Base-by-base conservation (phyloP, 1,140 invertebrate genomes). In the Drosophila arawakana region DNA sequence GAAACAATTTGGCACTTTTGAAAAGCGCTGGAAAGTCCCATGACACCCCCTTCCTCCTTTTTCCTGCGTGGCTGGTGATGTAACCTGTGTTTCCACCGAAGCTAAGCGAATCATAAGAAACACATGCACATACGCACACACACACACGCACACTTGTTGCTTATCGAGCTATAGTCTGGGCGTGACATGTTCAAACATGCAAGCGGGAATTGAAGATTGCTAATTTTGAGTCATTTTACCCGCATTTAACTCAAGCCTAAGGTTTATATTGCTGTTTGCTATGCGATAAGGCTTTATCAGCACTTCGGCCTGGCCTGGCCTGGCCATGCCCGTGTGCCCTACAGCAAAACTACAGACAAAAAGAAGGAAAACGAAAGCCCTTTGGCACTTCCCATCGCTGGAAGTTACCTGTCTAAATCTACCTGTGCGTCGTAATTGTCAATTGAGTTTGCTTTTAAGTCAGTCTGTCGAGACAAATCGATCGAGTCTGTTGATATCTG, bases 111-210 rank as follows among this genome's bases (percentile, higher is more conserved):
- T 39, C 37, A 7, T 0, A 39, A 2, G 8, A 10, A 39, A 9
- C 10, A 30, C 49, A 21, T n/a, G 25, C 25, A 52, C 44, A 61
- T 30, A 13, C 44, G 6, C 43, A 7, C 44, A 47, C 11, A 59
- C 11, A 59, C 18, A 21, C 47, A 10, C 18, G 15, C 65, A 37
- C 70, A 73, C 62, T 73, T 73, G 70, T 61, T 69, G 58, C 58
- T 70, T 62, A 70, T 74, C 72, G 43, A 46, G 39, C 37, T 5
- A 9, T 25, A 39, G 25, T 10, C 39, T 57, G 72, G 65, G 57
- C 65, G 63, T 39, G 71, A 73, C 71, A 55, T 61, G 71, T 49
- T 73, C 41, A 34, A 62, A 15, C 72, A 74, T 30, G 66, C 66
- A 49, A 34, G 30, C 50, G 8, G 25, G 37, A 35, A 50, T 63